phyloP scores from a whole-genome alignment of 2,797 vertebrate genomes.

The Rhinatrema bivittatum region DNA sequence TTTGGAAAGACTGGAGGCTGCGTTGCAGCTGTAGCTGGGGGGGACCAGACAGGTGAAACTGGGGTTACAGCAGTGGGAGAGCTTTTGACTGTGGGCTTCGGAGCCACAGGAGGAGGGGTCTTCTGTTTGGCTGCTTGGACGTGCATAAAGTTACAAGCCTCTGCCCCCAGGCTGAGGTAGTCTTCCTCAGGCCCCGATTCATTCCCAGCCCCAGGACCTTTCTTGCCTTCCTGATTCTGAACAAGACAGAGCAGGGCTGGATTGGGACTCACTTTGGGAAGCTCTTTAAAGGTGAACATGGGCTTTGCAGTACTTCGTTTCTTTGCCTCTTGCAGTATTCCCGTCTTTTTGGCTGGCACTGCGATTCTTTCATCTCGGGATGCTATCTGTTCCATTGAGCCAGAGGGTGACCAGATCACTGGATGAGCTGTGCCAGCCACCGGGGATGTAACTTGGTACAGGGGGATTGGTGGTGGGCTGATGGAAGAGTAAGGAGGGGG shows the following conservation, averaged over 20 bases:
- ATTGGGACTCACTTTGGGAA: slow-evolving; percentile 85
- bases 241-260: slow-evolving; percentile 85
- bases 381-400: slow-evolving; percentile 81
- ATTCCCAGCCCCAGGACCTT: slow-evolving; percentile 63
- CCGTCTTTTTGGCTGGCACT: slow-evolving; percentile 84
- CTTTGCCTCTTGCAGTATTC: slow-evolving; percentile 78
- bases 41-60: slow-evolving; percentile 74
- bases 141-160: slow-evolving; percentile 97
- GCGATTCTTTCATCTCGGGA: slow-evolving; percentile 92
- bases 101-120: slow-evolving; percentile 89
- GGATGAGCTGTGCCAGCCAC: slow-evolving; percentile 29
- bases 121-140: slow-evolving; percentile 73
- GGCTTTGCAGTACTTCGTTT: slow-evolving; percentile 72
- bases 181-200: slow-evolving; percentile 93
- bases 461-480: slow-evolving; percentile 55
- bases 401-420: slow-evolving; percentile 63
- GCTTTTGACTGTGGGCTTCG: slow-evolving; percentile 76
- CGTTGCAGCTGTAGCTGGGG: slow-evolving; percentile 52
- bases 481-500: slow-evolving; percentile 59
- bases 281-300: slow-evolving; percentile 94
- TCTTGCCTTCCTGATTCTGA: slow-evolving; percentile 69
- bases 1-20: slow-evolving; percentile 66
- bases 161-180: slow-evolving; percentile 94
- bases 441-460: slow-evolving; percentile 58
- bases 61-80: slow-evolving; percentile 56